Conservation (phyloP, 2,888 invertebrate species). For the Nasonia oneida region DNA sequence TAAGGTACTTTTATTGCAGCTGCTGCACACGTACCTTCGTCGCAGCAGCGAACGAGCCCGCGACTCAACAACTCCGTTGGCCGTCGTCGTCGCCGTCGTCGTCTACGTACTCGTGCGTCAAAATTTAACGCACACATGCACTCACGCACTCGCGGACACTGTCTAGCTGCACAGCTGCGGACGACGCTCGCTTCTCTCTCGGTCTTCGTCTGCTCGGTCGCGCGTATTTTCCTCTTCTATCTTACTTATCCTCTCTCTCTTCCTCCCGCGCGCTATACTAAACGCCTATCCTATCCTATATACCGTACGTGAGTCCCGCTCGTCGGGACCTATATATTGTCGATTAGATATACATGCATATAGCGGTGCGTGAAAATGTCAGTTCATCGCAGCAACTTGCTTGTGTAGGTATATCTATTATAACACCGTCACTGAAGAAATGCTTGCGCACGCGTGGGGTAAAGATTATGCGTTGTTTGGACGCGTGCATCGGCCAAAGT, state of each 20-base stretch:
- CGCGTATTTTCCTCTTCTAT: slow-evolving; percentile 13
- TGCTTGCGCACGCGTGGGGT: too few relatives aligned
- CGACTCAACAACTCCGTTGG: neutral
- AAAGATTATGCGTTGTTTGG: too few relatives aligned
- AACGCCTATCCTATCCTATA: neutral
- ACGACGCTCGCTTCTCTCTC: slow-evolving; percentile 28
- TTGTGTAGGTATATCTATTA: neutral
- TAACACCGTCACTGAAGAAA: too few relatives aligned
- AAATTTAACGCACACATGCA: slow-evolving; percentile 11
- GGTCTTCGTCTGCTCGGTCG: slow-evolving; percentile 10
- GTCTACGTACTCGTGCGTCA: slow-evolving; percentile 5
- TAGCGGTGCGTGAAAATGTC: neutral
- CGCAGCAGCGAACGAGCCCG: neutral
- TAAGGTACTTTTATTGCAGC: neutral
- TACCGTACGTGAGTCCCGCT: neutral
- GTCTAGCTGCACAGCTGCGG: neutral
- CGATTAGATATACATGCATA: too few relatives aligned
- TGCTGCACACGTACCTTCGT: neutral
- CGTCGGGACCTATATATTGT: neutral
- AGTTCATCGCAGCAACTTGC: neutral
- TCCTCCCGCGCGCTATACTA: neutral
- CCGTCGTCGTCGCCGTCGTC: neutral
- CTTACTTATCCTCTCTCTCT: neutral
- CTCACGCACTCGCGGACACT: neutral
- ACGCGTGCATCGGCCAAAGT: too few relatives aligned